Conservation (phyloP, 2,888 invertebrate species). For the Agrotis exclamationis region DNA sequence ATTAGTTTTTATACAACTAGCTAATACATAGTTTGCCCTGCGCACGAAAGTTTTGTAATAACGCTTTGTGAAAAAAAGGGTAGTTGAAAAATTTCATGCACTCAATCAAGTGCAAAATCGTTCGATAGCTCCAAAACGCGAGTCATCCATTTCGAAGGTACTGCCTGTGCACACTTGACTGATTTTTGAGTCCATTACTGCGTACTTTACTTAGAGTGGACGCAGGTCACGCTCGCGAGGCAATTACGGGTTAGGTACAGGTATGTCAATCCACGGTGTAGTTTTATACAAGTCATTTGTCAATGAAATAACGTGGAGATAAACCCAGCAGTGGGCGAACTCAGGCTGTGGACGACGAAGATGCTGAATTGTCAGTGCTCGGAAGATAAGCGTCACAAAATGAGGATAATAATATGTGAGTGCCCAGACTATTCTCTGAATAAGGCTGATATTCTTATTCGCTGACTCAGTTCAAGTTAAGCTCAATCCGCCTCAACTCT, state of each 20-base stretch:
- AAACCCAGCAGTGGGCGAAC: too few species aligned
- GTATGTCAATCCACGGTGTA: not conserved
- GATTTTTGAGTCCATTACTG: constrained; percentile 45
- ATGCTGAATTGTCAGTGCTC: too few species aligned
- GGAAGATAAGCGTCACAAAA: too few species aligned
- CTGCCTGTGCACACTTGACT: constrained; percentile 41
- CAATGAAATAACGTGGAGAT: too few species aligned
- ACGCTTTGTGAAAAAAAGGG: constrained; percentile 49
- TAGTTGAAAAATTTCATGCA: constrained; percentile 53
- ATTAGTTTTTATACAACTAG: constrained; percentile 4
- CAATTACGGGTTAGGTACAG: not conserved
- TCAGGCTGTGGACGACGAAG: too few species aligned
- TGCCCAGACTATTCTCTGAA: too few species aligned
- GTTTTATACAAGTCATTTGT: too few species aligned
- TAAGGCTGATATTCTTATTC: too few species aligned
- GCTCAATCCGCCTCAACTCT: too few species aligned
- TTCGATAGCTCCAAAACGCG: constrained; percentile 51
- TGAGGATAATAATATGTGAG: too few species aligned
- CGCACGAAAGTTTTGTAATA: constrained; percentile 50
- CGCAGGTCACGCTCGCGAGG: constrained; percentile 1
- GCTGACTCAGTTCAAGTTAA: too few species aligned
- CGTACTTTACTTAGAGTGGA: constrained; percentile 26
- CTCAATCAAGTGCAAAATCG: constrained; percentile 63
- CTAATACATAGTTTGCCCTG: constrained; percentile 31
- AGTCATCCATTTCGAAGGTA: constrained; percentile 53